Evolutionary conservation across 1,140 invertebrate genomes (phyloP), one percentile per base, ranked within the genome.

Genomic region (Saccostrea echinata): DNA sequence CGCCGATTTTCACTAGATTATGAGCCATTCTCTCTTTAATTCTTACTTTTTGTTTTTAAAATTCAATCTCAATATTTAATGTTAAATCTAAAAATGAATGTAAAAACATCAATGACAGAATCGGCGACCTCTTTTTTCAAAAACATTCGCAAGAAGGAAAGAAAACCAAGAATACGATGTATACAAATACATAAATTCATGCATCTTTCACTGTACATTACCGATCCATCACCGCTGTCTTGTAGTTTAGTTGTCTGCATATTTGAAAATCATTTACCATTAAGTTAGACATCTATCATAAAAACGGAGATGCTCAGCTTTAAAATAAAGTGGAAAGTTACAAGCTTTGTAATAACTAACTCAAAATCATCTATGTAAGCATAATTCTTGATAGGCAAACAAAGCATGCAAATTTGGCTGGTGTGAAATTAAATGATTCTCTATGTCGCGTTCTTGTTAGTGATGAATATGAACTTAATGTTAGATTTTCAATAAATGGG

Each of bases 261-360:
- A 76, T 76, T 76, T 76, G 68, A 76, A 76, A 76, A 76, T 76
- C 24, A 76, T 76, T 76, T 16, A 76, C 68, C 68, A 76, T 76
- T 33, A 76, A 33, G 16, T 76, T 33, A 76, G 24, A 30, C 55
- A 76, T 76, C 68, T 76, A 76, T 76, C 68, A 76, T 76, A 76
- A 76, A 76, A 76, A n/a, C 18, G 18, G 18, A 61, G 55, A 61
- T 61, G 16, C 68, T 64, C 57, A 24, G 27, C 68, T 76, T 76
- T 76, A 30, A 76, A 76, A 76, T 27, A 76, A 76, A 76, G 16
- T 76, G 13, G 24, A 30, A 76, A 30, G 33, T 18, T 27, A 33
- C 24, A 76, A 76, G 68, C 68, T 76, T 30, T 76, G 68, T 30
- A 16, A 30, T 3, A 76, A 76, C n/a, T 30, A 71, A 71, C 33